Evolutionary conservation across 2,113 vertebrate species (phyloP).

Genomic region (Odontophorus gujanensis): DNA sequence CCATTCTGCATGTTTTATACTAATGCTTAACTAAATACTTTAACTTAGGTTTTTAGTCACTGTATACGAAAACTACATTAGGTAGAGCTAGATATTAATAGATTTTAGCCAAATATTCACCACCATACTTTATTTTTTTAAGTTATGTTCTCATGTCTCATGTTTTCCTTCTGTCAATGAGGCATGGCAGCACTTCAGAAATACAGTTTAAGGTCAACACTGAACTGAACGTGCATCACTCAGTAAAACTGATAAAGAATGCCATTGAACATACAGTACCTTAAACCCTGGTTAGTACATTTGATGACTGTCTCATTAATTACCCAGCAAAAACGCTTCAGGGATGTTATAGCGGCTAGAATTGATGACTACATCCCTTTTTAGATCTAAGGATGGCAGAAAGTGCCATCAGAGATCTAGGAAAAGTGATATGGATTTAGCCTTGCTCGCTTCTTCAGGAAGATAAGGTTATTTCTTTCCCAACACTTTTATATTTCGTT

Average conservation of each 20-base stretch:
- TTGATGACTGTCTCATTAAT: conserved; percentile 15
- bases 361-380: background rate
- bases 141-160: background rate
- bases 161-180: background rate
- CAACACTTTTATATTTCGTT: conserved; percentile 47
- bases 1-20: too few species aligned
- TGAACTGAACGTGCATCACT: background rate
- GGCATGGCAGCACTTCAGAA: background rate
- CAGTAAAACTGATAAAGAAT: background rate
- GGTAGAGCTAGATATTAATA: background rate
- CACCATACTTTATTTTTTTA: background rate
- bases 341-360: conserved; percentile 37
- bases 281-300: background rate
- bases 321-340: background rate
- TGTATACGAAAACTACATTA: background rate
- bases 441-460: conserved; percentile 1
- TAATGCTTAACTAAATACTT: background rate
- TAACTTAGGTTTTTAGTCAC: background rate
- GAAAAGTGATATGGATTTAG: background rate
- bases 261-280: background rate
- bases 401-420: conserved; percentile 9
- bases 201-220: background rate
- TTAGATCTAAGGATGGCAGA: conserved; percentile 18
- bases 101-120: background rate
- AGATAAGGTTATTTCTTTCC: conserved; percentile 59